A percentile compares a stretch with the other conserved stretches of the same genome.
Conservation (phyloP, 2,113 vertebrate genomes). For the Eubucco bourcierii region DNA sequence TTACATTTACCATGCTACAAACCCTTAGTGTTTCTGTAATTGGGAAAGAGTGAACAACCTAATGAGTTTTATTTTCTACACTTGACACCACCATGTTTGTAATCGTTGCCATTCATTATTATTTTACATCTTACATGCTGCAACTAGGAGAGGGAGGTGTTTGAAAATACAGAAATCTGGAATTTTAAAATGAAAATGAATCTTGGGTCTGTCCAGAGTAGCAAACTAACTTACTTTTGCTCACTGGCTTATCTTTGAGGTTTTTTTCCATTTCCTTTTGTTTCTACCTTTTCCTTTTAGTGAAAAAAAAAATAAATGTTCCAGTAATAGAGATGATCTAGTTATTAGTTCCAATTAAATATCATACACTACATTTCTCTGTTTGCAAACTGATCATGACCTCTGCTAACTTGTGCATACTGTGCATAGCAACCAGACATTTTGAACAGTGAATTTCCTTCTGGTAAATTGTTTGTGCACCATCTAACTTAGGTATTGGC, state of each 20-base stretch:
- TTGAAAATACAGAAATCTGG: constrained; percentile 32
- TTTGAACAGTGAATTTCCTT: neutral
- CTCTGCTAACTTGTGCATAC: neutral
- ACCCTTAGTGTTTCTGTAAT: neutral
- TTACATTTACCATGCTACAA: neutral
- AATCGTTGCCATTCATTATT: neutral
- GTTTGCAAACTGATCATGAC: neutral
- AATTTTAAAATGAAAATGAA: constrained; percentile 21
- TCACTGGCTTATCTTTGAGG: neutral
- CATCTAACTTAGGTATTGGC: neutral
- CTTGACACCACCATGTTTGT: neutral
- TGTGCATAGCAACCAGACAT: neutral
- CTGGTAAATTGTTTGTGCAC: neutral
- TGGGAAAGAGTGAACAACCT: neutral
- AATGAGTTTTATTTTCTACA: neutral
- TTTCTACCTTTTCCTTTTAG: neutral
- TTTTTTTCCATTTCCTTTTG: neutral
- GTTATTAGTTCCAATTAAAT: neutral
- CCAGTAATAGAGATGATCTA: neutral
- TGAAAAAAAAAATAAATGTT: neutral
- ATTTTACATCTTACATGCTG: neutral
- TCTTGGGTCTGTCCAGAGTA: neutral
- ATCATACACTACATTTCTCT: neutral
- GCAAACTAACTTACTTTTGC: neutral
- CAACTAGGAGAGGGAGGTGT: constrained; percentile 28